A percentile compares a stretch with the other conserved stretches of the same genome.
Evolutionary conservation across 2,797 vertebrate genomes (phyloP).

Genomic region (Catamblyrhynchus diadema): DNA sequence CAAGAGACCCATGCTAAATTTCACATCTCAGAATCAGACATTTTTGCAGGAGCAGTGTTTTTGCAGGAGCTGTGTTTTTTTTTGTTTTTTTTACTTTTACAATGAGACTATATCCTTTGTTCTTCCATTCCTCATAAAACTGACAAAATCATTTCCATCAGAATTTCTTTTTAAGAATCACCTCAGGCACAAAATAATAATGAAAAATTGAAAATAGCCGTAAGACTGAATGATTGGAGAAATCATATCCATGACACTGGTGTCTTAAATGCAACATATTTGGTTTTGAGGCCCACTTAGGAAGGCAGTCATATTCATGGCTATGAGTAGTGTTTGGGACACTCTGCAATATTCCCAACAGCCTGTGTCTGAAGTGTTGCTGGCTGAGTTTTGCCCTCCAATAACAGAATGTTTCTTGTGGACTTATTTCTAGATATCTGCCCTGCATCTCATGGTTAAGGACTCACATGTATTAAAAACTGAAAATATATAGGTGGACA

Average conservation of each 20-base stretch:
- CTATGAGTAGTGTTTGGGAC: not conserved
- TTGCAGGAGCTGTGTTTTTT: not conserved
- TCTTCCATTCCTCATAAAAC: slow-evolving; percentile 2
- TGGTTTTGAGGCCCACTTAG: not conserved
- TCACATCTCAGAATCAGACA: slow-evolving; percentile 15
- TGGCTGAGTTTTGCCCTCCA: not conserved
- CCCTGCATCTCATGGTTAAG: not conserved
- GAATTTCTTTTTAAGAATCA: slow-evolving; percentile 1
- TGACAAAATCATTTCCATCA: not conserved
- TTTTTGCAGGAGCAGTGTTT: not conserved
- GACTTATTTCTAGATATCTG: not conserved
- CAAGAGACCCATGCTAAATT: slow-evolving; percentile 22
- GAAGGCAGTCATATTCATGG: not conserved
- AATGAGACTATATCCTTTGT: not conserved
- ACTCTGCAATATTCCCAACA: not conserved
- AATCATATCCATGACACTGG: not conserved
- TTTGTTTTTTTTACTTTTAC: not conserved
- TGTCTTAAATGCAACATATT: not conserved
- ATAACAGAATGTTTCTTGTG: not conserved
- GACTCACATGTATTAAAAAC: not conserved
- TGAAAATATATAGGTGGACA: not conserved
- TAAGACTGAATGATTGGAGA: not conserved
- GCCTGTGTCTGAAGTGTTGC: accelerated
- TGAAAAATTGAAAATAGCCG: not conserved
- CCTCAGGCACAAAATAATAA: not conserved